Evolutionary conservation across 2,888 invertebrate species (phyloP).

Genomic region (Agrotis exclamationis): DNA sequence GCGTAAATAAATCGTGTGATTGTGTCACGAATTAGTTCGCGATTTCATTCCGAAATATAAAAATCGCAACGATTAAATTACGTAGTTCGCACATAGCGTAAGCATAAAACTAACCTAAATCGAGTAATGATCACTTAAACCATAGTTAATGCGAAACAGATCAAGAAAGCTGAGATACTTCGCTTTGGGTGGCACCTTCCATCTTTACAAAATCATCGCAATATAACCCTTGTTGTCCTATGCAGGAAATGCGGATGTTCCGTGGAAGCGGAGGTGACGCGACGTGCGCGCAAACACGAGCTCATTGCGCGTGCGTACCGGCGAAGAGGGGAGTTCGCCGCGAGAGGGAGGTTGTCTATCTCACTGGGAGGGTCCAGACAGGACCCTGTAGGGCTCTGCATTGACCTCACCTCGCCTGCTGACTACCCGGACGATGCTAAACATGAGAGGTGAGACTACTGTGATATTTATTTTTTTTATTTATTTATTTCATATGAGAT

Average conservation of each 20-base stretch:
- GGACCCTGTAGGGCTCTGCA: conserved; percentile 96
- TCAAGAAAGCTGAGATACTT: not conserved
- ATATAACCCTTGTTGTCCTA: conserved; percentile 16
- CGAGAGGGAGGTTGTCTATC: conserved; percentile 96
- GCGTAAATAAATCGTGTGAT: too few relatives aligned
- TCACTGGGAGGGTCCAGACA: conserved; percentile 96
- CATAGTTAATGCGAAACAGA: not conserved
- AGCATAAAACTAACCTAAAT: not conserved
- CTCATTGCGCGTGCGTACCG: conserved; percentile 98
- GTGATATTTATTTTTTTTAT: too few relatives aligned
- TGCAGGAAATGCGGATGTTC: conserved; percentile 94
- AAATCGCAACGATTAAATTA: too few relatives aligned
- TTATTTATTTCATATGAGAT: too few relatives aligned
- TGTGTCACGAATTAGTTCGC: too few relatives aligned
- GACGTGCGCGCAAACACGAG: conserved; percentile 95
- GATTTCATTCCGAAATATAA: too few relatives aligned
- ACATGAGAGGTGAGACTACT: conserved; percentile 82
- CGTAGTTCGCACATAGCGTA: too few relatives aligned
- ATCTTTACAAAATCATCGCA: not conserved
- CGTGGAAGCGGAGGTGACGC: conserved; percentile 90
- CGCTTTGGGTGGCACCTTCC: not conserved
- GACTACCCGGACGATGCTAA: conserved; percentile 85
- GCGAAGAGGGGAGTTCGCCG: conserved; percentile 95
- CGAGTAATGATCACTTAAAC: not conserved
- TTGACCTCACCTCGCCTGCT: conserved; percentile 83